phyloP scores from a whole-genome alignment of 1,140 invertebrate genomes.

The Caenorhabditis brenneri region DNA sequence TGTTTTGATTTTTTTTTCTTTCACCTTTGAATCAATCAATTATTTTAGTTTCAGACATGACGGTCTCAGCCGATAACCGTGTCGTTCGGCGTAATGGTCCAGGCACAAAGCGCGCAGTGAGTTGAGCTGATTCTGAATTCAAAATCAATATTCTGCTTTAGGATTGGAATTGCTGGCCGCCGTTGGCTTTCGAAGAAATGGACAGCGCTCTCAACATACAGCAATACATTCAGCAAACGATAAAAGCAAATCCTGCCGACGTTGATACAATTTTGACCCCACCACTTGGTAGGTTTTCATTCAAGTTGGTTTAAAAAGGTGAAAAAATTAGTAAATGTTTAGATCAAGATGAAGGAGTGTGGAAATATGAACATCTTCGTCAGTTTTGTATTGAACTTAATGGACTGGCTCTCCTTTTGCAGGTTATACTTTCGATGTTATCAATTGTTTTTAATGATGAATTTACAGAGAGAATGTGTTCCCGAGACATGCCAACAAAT shows the following conservation, averaged over 20 bases:
- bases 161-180: slow-evolving; percentile 97
- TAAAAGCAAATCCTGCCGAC: slow-evolving; percentile 87
- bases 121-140: not conserved
- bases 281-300: slow-evolving; percentile 74
- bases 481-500: slow-evolving; percentile 96
- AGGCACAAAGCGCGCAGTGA: slow-evolving; percentile 47
- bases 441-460: no score
- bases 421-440: no score
- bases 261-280: slow-evolving; percentile 92
- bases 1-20: no score
- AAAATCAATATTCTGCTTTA: slow-evolving; percentile 70
- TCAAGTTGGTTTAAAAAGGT: no score
- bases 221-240: slow-evolving; percentile 98
- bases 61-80: not conserved
- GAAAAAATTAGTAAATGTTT: not conserved
- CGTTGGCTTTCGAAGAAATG: slow-evolving; percentile 98
- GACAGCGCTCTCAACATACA: slow-evolving; percentile 97
- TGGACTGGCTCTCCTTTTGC: slow-evolving; percentile 86
- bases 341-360: slow-evolving; percentile 87
- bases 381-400: slow-evolving; percentile 93
- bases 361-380: slow-evolving; percentile 99
- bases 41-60: slow-evolving; percentile 30
- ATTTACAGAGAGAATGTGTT: slow-evolving; percentile 88
- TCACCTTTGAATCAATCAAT: no score
- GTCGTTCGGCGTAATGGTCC: slow-evolving; percentile 6